Conservation (phyloP, 2,888 invertebrate genomes). For the Hofmannophila pseudospretella region DNA sequence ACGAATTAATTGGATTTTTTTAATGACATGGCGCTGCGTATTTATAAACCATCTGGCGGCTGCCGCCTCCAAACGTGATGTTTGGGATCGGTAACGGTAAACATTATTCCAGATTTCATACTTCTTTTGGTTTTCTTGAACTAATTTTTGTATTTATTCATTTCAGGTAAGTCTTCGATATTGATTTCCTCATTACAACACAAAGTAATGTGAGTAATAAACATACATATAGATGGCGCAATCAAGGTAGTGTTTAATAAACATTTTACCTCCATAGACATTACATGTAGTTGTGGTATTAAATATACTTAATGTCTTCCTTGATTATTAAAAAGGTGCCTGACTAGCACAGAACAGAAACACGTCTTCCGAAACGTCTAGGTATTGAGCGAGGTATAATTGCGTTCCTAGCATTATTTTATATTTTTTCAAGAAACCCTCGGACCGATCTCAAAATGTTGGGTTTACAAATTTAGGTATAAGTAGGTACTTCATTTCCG, state of each 20-base stretch:
- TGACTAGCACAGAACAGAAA: too few species aligned
- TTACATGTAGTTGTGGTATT: background rate
- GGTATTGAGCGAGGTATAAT: too few species aligned
- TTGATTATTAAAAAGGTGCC: too few species aligned
- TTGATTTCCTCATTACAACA: background rate
- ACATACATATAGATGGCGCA: background rate
- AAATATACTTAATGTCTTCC: too few species aligned
- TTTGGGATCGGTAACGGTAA: conserved; percentile 18
- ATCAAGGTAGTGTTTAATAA: conserved; percentile 2
- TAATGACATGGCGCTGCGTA: conserved; percentile 52
- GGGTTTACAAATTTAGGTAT: too few species aligned
- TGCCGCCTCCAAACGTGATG: conserved; percentile 33
- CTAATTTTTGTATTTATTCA: conserved; percentile 14
- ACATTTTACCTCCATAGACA: background rate
- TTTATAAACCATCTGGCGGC: conserved; percentile 56
- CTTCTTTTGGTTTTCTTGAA: background rate
- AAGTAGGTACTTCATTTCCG: too few species aligned
- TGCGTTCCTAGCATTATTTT: too few species aligned
- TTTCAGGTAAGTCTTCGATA: conserved; percentile 37
- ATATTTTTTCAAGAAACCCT: too few species aligned
- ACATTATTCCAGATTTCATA: conserved; percentile 2
- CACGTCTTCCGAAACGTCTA: too few species aligned
- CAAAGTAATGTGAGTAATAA: background rate
- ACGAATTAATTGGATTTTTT: conserved; percentile 49
- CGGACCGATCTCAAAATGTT: too few species aligned